Base-by-base conservation (phyloP, 2,113 vertebrate genomes). In the Chinchilla lanigera region DNA sequence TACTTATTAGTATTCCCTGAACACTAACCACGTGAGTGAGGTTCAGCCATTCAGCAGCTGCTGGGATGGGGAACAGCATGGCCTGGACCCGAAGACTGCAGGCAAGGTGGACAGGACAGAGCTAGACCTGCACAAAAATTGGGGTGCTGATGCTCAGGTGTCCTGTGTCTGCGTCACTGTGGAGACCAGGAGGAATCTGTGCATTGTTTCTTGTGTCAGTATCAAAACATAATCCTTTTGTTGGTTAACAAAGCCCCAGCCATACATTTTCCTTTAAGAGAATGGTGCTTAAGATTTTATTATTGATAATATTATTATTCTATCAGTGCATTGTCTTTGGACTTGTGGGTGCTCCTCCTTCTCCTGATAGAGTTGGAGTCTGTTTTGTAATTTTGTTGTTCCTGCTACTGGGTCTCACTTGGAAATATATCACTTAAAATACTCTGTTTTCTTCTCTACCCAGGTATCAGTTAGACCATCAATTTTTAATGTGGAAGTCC, bases 1-100 rank as follows among this genome's bases (percentile, higher is more conserved):
- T 60, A 35, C 22, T 67, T 67, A 44, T 81, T 92, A 92, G 61
- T 61, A 90, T 88, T 85, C 87, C 47, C 13, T 71, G 17, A 95
- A 60, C 78, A 83, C 54, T 88, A 52, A 44, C 24, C 63, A 58
- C 17, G 0, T 16, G 6, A 44, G 0, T 20, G 6, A 50, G 38
- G 38, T 85, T 77, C 50, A 91, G 65, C 35, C 13, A 7, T 26
- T 44, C 38, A 86, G 33, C 56, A 44, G 10, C 28, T 78, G 16
- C n/a, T 14, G 7, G 41, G 12, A 44, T 9, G 35, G 22, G 63
- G 41, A 60, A 90, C 85, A 50, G 10, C 22, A 2, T 8, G 44
- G 8, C 30, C 5, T 30, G 3, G 2, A 19, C 54, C 8, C 4
- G 50, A 86, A 95, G 58, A 10, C 8, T 6, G 12, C 56, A 38